A percentile compares a stretch with the other conserved stretches of the same genome.
Evolutionary conservation across 2,113 vertebrate species (phyloP).

Genomic region (Orientallactaga bullata): DNA sequence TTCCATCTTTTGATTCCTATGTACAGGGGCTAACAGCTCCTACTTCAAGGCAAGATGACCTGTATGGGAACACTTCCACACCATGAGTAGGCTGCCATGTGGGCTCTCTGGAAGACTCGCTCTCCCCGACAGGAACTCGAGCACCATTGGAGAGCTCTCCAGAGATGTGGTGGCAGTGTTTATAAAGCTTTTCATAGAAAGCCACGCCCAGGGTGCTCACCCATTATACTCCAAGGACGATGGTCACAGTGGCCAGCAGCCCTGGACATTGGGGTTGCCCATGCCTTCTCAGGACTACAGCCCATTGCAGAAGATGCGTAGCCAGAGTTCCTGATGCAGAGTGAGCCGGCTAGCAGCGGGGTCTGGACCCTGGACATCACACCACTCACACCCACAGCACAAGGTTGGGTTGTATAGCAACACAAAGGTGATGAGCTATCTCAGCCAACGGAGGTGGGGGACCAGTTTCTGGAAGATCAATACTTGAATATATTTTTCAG

Average conservation of each 20-base stretch:
- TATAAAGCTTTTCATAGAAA: neutral
- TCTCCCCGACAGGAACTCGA: neutral
- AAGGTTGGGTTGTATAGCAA: too few relatives aligned
- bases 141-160: neutral
- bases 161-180: fast-evolving
- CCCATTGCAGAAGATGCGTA: fast-evolving
- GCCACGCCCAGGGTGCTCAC: fast-evolving
- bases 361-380: neutral
- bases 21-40: neutral
- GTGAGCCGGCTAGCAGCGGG: neutral
- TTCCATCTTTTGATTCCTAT: too few relatives aligned
- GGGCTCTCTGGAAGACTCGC: neutral
- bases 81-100: neutral
- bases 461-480: neutral
- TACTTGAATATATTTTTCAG: neutral
- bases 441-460: too few relatives aligned
- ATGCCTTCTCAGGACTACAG: too few relatives aligned
- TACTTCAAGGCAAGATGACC: neutral
- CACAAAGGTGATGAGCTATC: too few relatives aligned
- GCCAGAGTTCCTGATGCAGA: too few relatives aligned
- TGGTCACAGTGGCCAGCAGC: fast-evolving
- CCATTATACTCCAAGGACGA: neutral
- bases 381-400: too few relatives aligned
- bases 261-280: fast-evolving
- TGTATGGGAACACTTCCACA: neutral